These are phyloP conservation scores for Drosophila fuyamai DNA, from an alignment of 1,140 invertebrate genomes.

Conservation along the genomic window DNA sequence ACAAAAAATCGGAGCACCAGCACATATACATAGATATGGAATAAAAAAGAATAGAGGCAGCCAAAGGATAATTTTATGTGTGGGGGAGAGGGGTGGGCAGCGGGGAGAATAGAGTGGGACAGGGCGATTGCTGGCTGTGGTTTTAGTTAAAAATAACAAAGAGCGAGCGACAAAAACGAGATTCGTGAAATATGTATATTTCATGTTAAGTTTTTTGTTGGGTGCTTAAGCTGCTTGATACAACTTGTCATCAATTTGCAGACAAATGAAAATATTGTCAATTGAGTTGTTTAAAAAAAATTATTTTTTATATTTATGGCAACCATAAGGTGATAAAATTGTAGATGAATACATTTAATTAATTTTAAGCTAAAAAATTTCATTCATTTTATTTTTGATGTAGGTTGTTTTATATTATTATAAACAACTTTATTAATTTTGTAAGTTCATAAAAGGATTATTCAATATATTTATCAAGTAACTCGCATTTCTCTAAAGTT, in stretches of 20 bases:
- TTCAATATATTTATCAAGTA: no score
- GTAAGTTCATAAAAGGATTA: no score
- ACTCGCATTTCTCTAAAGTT: no score
- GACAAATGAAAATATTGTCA: neutral
- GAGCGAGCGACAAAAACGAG: conserved; percentile 46
- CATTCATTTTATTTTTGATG: no score
- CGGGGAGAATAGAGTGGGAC: neutral
- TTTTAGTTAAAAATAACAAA: conserved; percentile 63
- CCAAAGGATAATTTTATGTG: conserved; percentile 56
- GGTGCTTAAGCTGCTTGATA: neutral
- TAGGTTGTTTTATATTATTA: no score
- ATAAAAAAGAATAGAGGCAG: conserved; percentile 21
- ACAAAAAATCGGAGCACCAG: conserved; percentile 14
- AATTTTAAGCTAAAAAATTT: neutral
- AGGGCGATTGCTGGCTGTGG: conserved; percentile 46
- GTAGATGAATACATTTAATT: neutral
- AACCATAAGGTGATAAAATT: neutral
- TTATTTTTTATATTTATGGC: neutral
- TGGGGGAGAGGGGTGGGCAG: neutral
- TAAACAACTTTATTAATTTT: no score
- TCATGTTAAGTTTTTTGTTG: conserved; percentile 27
- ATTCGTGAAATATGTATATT: conserved; percentile 48
- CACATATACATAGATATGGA: conserved; percentile 3
- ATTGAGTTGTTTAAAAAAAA: neutral
- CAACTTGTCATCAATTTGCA: conserved; percentile 1